phyloP scores from a whole-genome alignment of 2,888 invertebrate genomes.

The Agrochola macilenta region DNA sequence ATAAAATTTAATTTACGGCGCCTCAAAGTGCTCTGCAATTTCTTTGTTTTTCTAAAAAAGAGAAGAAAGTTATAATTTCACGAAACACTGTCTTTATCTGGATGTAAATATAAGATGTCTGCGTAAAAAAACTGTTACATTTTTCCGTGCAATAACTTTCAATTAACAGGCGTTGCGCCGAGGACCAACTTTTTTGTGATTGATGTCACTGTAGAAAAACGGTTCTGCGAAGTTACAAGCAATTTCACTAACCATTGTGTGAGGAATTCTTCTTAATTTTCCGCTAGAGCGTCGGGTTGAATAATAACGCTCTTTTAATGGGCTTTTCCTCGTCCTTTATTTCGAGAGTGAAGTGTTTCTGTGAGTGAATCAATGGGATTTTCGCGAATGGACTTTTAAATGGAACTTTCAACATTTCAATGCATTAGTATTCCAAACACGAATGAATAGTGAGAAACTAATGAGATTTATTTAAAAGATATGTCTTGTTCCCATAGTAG shows the following conservation, averaged over 20 bases:
- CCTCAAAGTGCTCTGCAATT: slow-evolving; percentile 62
- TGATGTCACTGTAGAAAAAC: slow-evolving; percentile 73
- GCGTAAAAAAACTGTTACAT: slow-evolving; percentile 50
- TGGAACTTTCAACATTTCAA: slow-evolving; percentile 28
- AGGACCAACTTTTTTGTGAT: slow-evolving; percentile 72
- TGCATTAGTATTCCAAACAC: slow-evolving; percentile 23
- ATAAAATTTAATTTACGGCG: slow-evolving; percentile 71
- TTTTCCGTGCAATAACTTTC: slow-evolving; percentile 72
- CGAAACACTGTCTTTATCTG: slow-evolving; percentile 49
- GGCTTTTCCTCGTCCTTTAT: slow-evolving; percentile 79
- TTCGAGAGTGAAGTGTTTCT: slow-evolving; percentile 73
- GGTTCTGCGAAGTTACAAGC: slow-evolving; percentile 73
- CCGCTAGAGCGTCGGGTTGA: slow-evolving; percentile 80
- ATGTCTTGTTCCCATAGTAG: slow-evolving; percentile 13
- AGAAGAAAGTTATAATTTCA: slow-evolving; percentile 39
- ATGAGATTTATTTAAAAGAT: slow-evolving; percentile 39
- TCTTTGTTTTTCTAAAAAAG: slow-evolving; percentile 45
- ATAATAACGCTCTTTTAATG: slow-evolving; percentile 82
- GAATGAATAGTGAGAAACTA: slow-evolving; percentile 33
- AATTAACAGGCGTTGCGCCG: slow-evolving; percentile 70
- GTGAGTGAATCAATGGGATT: slow-evolving; percentile 68
- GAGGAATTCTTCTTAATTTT: slow-evolving; percentile 85
- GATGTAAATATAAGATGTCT: slow-evolving; percentile 59
- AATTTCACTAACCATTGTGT: slow-evolving; percentile 81
- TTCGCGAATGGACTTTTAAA: slow-evolving; percentile 60